phyloP scores from a whole-genome alignment of 1,140 invertebrate genomes.

The Archivesica marissinica region DNA sequence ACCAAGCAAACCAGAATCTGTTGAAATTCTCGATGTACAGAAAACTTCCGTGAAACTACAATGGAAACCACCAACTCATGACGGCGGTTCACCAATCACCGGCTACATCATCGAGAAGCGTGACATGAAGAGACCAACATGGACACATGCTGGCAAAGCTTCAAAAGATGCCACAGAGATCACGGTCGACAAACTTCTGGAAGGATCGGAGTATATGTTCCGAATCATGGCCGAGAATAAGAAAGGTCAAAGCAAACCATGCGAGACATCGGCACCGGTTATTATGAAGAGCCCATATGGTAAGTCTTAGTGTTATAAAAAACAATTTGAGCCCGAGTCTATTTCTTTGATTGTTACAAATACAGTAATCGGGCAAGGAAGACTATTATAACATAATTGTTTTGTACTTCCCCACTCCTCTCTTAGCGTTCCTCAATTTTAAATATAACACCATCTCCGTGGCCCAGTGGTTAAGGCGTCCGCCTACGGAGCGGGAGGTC shows the following conservation, averaged over 20 bases:
- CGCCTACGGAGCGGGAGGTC: too few relatives aligned
- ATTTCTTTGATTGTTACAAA: too few relatives aligned
- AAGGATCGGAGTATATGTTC: constrained; percentile 95
- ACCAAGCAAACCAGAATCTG: constrained; percentile 88
- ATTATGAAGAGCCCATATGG: constrained; percentile 97
- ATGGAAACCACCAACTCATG: constrained; percentile 96
- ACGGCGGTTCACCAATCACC: constrained; percentile 97
- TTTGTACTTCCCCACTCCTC: too few relatives aligned
- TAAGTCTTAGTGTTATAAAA: too few relatives aligned
- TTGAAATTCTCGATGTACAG: constrained; percentile 96
- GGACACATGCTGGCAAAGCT: constrained; percentile 74
- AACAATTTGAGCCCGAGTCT: too few relatives aligned
- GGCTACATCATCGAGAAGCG: constrained; percentile 97
- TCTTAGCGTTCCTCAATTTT: too few relatives aligned
- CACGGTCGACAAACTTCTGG: constrained; percentile 94
- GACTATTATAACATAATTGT: too few relatives aligned
- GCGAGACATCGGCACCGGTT: constrained; percentile 89
- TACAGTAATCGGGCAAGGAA: too few relatives aligned
- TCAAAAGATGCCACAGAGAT: constrained; percentile 66
- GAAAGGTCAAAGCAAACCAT: constrained; percentile 93
- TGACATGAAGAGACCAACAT: constrained; percentile 79
- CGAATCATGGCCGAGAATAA: constrained; percentile 96
- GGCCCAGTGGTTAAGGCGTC: too few relatives aligned
- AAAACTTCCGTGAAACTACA: constrained; percentile 96
- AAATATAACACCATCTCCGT: too few relatives aligned